Percentiles rank a stretch among this genome's conserved stretches.
phyloP scores from a whole-genome alignment of 2,113 vertebrate genomes.

The Anguilla rostrata region DNA sequence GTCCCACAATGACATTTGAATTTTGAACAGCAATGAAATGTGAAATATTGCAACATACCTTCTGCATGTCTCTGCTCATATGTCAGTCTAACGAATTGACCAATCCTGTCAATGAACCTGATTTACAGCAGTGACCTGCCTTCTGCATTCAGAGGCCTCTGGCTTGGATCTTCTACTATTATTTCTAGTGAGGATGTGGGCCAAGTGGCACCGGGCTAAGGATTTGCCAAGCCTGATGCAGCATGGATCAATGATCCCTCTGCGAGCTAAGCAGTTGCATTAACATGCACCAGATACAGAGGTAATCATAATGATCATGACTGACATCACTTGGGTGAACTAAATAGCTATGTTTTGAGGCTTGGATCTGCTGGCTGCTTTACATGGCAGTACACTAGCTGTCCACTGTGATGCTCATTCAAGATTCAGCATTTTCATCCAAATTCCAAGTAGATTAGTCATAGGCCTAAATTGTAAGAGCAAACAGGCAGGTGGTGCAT shows the following conservation, averaged over 20 bases:
- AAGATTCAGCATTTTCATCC: neutral
- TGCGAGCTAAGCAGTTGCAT: neutral
- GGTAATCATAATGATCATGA: neutral
- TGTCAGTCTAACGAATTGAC: too few species aligned
- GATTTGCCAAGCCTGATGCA: too few species aligned
- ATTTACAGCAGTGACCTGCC: neutral
- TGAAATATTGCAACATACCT: neutral
- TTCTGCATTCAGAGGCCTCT: neutral
- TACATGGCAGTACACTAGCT: neutral
- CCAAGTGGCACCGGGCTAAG: neutral
- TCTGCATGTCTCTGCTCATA: too few species aligned
- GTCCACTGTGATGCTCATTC: neutral
- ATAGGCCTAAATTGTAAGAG: neutral
- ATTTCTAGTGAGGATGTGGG: neutral
- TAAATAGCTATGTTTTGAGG: neutral
- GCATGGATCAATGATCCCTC: too few species aligned
- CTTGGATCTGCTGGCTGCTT: neutral
- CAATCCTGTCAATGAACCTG: too few species aligned
- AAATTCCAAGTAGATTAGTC: too few species aligned
- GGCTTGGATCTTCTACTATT: too few species aligned
- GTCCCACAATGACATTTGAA: neutral
- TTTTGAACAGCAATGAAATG: neutral
- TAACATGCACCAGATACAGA: neutral
- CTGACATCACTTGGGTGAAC: neutral
- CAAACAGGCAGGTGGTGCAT: neutral